Evolutionary conservation across 2,797 vertebrate genomes (phyloP), one percentile per base, ranked within the genome.

Genomic region (Gephyroberyx darwinii): DNA sequence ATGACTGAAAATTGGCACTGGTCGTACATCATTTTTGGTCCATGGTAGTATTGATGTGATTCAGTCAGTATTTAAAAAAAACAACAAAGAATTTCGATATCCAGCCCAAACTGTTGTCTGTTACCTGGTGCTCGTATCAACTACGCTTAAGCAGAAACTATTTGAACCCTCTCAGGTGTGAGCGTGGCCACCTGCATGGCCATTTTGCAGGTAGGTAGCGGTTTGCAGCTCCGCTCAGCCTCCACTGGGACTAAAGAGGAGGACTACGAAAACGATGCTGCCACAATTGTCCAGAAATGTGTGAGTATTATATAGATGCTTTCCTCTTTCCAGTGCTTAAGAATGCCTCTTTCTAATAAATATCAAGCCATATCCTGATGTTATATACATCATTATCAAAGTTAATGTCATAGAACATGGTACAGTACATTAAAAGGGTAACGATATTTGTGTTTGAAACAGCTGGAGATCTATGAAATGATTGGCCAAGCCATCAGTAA

Each of bases 391-490:
- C 26, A 26, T 26, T 26, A 26, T 26, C 26, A 26, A 26, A 26
- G 26, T 26, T 26, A 26, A 26, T 26, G 2, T 26, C 26, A 26
- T 26, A 43, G 12, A 14, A 43, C 2, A 58, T 37, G 8, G 64
- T 8, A 17, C 5, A 14, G 13, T 45, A 53, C 5, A 60, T 65
- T 66, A 14, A 62, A 72, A 69, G 74, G 1, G 1, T 77, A 67
- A 81, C 14, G 62, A 57, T 30, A 33, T 71, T 37, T 87, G 10
- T 88, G 6, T 92, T 90, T 31, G 72, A 43, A 80, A 81, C 90
- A 99, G 98, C 92, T 99, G 82, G 98, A 99, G 90, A 99, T 99
- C 87, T 99, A 99, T 74, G 98, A 99, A 89, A 99, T 99, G 98
- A 99, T 99, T 67, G 98, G 98, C 60, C 96, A 98, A 78, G 96